Percentiles rank a stretch among this genome's conserved stretches.
Conservation (phyloP, 92 coral and sea anemone genomes). For the Zoanthus gigantus region DNA sequence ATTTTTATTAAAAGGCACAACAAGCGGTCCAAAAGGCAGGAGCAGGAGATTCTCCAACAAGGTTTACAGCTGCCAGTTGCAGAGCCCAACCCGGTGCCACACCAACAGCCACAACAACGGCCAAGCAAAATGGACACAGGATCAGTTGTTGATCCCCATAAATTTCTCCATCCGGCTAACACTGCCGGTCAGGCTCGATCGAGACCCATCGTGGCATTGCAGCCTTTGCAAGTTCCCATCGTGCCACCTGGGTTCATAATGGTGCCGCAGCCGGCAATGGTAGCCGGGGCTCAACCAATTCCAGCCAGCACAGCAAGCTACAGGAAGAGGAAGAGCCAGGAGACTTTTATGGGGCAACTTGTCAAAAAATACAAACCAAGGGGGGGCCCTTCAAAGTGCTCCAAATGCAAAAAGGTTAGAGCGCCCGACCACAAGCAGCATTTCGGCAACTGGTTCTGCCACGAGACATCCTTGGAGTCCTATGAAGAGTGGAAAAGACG, state of each 20-base stretch:
- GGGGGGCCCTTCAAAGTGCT: constrained; percentile 3
- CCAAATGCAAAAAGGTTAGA: neutral
- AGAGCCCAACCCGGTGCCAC: neutral
- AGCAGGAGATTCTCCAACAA: neutral
- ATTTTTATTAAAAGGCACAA: neutral
- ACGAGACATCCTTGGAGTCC: neutral
- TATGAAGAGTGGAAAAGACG: neutral
- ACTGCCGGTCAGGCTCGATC: constrained; percentile 5
- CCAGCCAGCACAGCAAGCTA: neutral
- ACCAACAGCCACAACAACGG: neutral
- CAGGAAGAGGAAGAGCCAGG: neutral
- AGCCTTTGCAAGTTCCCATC: neutral
- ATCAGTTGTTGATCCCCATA: constrained; percentile 5
- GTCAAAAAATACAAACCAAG: constrained; percentile 7
- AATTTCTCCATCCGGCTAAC: constrained; percentile 17
- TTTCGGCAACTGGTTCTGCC: constrained; percentile 16
- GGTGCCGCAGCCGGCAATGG: neutral
- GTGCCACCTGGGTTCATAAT: neutral
- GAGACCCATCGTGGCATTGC: neutral
- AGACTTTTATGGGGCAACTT: neutral
- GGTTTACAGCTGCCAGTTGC: neutral
- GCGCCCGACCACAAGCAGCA: constrained; percentile 18
- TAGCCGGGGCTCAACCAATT: neutral
- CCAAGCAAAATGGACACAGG: neutral
- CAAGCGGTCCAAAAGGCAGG: neutral